phyloP scores from a whole-genome alignment of 1,140 invertebrate genomes.

The Drosophila triauraria region DNA sequence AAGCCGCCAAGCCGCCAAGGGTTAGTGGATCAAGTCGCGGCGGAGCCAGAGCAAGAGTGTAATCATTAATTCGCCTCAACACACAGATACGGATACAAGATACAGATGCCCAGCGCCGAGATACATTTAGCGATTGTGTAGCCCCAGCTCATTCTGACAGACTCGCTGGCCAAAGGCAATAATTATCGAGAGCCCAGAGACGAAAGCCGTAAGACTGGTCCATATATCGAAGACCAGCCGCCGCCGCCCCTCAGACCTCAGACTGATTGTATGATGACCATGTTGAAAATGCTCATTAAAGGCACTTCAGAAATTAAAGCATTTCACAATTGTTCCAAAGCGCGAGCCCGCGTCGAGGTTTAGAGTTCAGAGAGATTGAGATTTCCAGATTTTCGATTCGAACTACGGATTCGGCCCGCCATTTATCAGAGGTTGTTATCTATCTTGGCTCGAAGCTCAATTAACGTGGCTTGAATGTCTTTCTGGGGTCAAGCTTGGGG shows the following conservation, averaged over 20 bases:
- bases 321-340: constrained; percentile 78
- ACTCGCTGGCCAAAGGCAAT: constrained; percentile 63
- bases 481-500: constrained; percentile 46
- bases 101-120: constrained; percentile 40
- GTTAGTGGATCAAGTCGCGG: constrained; percentile 76
- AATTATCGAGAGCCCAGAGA: constrained; percentile 70
- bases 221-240: constrained; percentile 61
- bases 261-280: constrained; percentile 79
- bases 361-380: constrained; percentile 48
- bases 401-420: constrained; percentile 47
- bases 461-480: constrained; percentile 69
- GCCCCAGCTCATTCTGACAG: constrained; percentile 50
- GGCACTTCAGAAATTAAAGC: constrained; percentile 82
- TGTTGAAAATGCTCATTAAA: constrained; percentile 84
- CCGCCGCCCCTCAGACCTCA: constrained; percentile 34
- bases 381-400: constrained; percentile 58
- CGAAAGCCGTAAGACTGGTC: constrained; percentile 45
- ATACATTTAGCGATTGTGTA: constrained; percentile 73
- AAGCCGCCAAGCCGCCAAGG: constrained; percentile 46
- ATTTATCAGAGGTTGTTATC: constrained; percentile 82
- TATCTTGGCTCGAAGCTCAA: constrained; percentile 60
- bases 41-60: constrained; percentile 21
- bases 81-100: constrained; percentile 45
- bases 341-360: constrained; percentile 44
- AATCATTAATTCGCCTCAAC: constrained; percentile 79